phyloP scores from a whole-genome alignment of 2,113 vertebrate genomes.

The Argyrosomus japonicus region DNA sequence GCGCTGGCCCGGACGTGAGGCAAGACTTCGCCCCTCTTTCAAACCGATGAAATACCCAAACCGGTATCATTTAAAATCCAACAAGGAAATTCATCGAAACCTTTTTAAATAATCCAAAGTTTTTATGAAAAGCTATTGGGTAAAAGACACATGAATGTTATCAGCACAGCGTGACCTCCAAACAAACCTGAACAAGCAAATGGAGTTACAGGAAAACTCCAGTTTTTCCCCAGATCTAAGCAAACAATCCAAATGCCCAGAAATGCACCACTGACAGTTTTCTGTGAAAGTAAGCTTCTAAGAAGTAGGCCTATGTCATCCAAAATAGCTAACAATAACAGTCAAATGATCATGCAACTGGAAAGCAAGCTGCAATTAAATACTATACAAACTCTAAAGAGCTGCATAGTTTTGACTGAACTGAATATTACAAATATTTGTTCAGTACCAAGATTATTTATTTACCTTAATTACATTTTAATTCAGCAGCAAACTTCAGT shows the following conservation, averaged over 20 bases:
- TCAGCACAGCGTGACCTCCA: slow-evolving; percentile 64
- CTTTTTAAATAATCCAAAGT: slow-evolving; percentile 12
- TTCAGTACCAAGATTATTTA: background rate
- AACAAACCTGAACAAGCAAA: slow-evolving; percentile 65
- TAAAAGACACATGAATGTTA: slow-evolving; percentile 51
- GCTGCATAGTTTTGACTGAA: background rate
- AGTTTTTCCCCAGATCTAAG: slow-evolving; percentile 58
- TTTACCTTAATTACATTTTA: background rate
- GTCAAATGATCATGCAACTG: background rate
- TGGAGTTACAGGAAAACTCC: slow-evolving; percentile 67
- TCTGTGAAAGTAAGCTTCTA: slow-evolving; percentile 75
- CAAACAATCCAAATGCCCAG: slow-evolving; percentile 72
- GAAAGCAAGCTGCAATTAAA: slow-evolving; percentile 2
- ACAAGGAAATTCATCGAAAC: slow-evolving; percentile 14
- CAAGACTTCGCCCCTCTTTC: background rate
- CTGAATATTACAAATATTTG: background rate
- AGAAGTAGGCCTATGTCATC: slow-evolving; percentile 58
- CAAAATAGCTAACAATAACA: slow-evolving; percentile 48
- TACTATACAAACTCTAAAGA: background rate
- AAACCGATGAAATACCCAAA: slow-evolving; percentile 9
- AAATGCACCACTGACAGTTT: slow-evolving; percentile 59
- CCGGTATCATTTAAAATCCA: background rate
- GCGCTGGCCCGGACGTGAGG: background rate
- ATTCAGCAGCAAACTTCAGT: background rate
- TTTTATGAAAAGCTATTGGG: slow-evolving; percentile 16